Conservation (phyloP, 2,888 invertebrate species). For the Stenurella melanura region DNA sequence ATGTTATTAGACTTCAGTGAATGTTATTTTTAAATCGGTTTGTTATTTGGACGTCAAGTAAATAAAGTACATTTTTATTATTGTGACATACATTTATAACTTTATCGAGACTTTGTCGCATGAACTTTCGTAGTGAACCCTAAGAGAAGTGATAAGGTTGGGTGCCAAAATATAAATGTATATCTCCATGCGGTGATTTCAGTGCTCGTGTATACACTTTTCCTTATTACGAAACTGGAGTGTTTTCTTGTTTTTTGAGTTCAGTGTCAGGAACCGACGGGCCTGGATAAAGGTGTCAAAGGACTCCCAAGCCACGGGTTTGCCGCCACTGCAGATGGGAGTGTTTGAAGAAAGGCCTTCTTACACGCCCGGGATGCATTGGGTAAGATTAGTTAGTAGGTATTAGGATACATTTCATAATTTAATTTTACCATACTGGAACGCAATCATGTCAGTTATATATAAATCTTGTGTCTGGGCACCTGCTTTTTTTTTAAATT, state of each 20-base stretch:
- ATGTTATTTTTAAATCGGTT: conserved; percentile 47
- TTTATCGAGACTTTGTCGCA: conserved; percentile 32
- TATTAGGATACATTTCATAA: too few species aligned
- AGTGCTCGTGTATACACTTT: conserved; percentile 30
- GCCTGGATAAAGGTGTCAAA: conserved; percentile 65
- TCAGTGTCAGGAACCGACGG: conserved; percentile 71
- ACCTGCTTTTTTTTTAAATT: too few species aligned
- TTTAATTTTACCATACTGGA: too few species aligned
- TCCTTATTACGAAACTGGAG: conserved; percentile 25
- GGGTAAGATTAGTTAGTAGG: conserved; percentile 78
- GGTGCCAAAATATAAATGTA: conserved; percentile 34
- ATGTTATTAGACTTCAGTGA: conserved; percentile 44
- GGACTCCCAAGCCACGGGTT: conserved; percentile 63
- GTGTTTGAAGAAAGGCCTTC: conserved; percentile 88
- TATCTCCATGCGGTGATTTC: conserved; percentile 29
- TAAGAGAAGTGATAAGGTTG: conserved; percentile 33
- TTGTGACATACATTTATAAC: conserved; percentile 22
- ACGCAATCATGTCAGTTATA: too few species aligned
- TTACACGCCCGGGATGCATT: conserved; percentile 92
- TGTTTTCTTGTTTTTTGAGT: conserved; percentile 59
- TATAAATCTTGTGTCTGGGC: too few species aligned
- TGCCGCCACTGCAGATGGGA: conserved; percentile 87
- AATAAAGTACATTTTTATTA: conserved; percentile 19
- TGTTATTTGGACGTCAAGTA: conserved; percentile 39
- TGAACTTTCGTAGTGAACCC: conserved; percentile 31